Base-by-base conservation (phyloP, 1,140 invertebrate genomes). In the Scaptomyza hsui region DNA sequence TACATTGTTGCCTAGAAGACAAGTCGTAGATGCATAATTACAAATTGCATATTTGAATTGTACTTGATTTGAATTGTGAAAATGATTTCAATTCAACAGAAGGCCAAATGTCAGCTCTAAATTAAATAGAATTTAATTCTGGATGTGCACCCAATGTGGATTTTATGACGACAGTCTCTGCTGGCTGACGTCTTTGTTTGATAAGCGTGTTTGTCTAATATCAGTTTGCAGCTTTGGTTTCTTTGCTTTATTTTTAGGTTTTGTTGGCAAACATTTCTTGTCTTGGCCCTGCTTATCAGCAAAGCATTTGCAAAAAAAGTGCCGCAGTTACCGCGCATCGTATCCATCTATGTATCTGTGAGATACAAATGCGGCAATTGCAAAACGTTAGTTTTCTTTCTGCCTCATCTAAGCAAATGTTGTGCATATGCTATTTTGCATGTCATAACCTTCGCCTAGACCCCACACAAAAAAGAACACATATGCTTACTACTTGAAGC, bases 381-480 rank as follows among this genome's bases (percentile, higher is more conserved):
- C 57, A 56, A n/a, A 45, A 24, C 49, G 12, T 24, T n/a, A 60
- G 35, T 19, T 5, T 42, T 32, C 3, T 32, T 18, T 37, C 21
- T 7, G 26, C 26, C 9, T 29, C 26, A 10, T 24, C 29, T 78
- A 62, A 42, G 62, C 81, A 64, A 81, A 85, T 63, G 3, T 71
- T 76, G 24, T 57, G 57, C 61, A 60, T 64, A 82, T 61, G 55
- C 44, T 47, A 68, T 77, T 48, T 47, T 67, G 47, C 78, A 81
- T 85, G 78, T 88, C 78, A 88, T 82, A 86, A 86, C 82, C 82
- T 86, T 88, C 72, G 82, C 74, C 81, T 88, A 86, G 81, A 88
- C 77, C 78, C 62, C 62, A 76, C 53, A 64, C 61, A 76, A 57
- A 53, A 61, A 21, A 29, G 26, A 29, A 51, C 56, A 32, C 15